Evolutionary conservation across 2,797 vertebrate genomes (phyloP).

Genomic region (Bovichtus variegatus): DNA sequence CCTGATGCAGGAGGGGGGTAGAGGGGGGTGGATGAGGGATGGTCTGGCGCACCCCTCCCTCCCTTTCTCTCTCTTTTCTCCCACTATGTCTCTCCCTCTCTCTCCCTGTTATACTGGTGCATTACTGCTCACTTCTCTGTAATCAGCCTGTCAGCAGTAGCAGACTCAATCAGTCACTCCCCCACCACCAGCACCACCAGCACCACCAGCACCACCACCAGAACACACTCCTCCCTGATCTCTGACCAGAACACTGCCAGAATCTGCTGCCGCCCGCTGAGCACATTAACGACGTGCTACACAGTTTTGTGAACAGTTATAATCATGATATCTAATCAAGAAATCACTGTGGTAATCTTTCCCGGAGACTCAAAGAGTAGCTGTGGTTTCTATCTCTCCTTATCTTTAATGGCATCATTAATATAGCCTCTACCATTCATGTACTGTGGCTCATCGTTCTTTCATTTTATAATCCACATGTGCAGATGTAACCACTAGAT

Average conservation of each 20-base stretch:
- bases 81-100: background rate
- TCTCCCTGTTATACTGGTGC: conserved; percentile 62
- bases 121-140: conserved; percentile 72
- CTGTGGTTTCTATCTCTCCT: background rate
- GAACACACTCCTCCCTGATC: conserved; percentile 46
- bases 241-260: conserved; percentile 47
- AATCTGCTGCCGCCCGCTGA: conserved; percentile 44
- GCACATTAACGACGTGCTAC: conserved; percentile 21
- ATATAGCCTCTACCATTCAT: background rate
- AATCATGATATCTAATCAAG: conserved; percentile 14
- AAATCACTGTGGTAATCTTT: background rate
- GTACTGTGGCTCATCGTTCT: background rate
- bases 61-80: background rate
- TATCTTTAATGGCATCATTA: background rate
- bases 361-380: background rate
- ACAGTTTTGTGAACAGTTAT: conserved; percentile 18
- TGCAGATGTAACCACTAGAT: background rate
- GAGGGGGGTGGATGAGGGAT: conserved; percentile 44
- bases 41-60: conserved; percentile 62
- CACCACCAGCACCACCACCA: conserved; percentile 28
- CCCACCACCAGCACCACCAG: background rate
- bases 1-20: conserved; percentile 58
- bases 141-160: conserved; percentile 77
- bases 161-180: conserved; percentile 72
- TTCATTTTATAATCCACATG: background rate